Evolutionary conservation across 2,797 vertebrate species (phyloP).

Genomic region (Tapirus indicus): DNA sequence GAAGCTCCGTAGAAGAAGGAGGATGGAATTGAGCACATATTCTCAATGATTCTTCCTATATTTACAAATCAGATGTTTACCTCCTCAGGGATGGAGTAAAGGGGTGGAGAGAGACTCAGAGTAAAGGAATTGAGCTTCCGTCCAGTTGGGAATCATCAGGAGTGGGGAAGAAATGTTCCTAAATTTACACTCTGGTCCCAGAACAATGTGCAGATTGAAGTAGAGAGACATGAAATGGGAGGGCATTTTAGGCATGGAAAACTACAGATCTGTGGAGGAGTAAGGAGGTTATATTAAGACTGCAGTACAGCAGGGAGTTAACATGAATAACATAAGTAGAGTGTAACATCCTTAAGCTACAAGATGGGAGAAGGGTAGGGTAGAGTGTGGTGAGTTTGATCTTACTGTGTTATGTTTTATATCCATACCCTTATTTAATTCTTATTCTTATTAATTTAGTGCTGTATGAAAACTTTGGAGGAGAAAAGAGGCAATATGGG

Average conservation of each 20-base stretch:
- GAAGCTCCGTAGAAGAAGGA: background rate
- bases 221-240: background rate
- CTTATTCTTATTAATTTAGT: background rate
- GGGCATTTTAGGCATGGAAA: background rate
- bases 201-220: background rate
- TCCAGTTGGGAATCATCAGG: background rate
- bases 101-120: background rate
- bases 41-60: background rate
- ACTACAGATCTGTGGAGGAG: background rate
- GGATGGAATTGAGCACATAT: background rate
- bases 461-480: background rate
- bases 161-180: background rate
- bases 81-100: background rate
- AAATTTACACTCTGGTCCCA: background rate
- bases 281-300: background rate
- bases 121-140: background rate
- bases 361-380: background rate
- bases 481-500: background rate
- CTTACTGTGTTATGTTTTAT: background rate
- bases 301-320: background rate
- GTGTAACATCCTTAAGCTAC: background rate
- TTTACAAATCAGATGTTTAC: background rate
- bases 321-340: background rate
- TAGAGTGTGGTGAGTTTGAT: background rate
- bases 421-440: background rate